Base-by-base conservation (phyloP, 2,113 vertebrate species). In the Sphaerodactylus townsendi region DNA sequence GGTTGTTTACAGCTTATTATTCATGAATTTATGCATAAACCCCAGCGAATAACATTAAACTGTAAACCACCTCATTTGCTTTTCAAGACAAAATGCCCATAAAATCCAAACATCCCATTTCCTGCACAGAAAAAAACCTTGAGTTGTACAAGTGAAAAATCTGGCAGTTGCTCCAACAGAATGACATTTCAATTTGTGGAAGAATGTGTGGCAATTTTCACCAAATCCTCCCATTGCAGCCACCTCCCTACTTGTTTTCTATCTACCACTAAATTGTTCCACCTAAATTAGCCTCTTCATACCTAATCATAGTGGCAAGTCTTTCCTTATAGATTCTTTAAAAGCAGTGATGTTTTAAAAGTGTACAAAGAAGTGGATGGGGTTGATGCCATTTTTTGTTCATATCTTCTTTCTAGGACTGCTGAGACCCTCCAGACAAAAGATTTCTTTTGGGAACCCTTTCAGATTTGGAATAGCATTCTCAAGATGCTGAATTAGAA, bases 1-100 rank as follows among this genome's bases (percentile, higher is more conserved):
- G 17, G 48, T 82, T 83, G 72, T 71, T 74, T 79, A 13, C 28
- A 39, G 65, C 33, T 82, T 33, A n/a, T 77, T 86, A 80, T 82
- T 77, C 72, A 62, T 72, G 28, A 78, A 41, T 65, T 37, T 0
- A 0, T 79, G 7, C 30, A 79, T 83, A 44, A 71, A 41, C 10
- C 50, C 13, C 15, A 81, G 74, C 3, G 71, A 73, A 5, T 0
- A 75, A 17, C 59, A 82, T 53, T 37, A n/a, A 84, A 80, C 17
- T 25, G 46, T 53, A 84, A 86, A 64, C 28, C 53, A 68, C 80
- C 44, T 71, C 37, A 71, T 77, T 68, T 35, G 30, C 30, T 3
- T 21, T 53, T 15, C 21, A 88, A 81, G 68, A 88, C 70, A 14
- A 87, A 44, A 80, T 2, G 11, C 2, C 50, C 79, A 78, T 79